These are phyloP conservation scores for Myrmecophaga tridactyla DNA, from an alignment of 2,113 vertebrate genomes.

Conservation along the genomic window DNA sequence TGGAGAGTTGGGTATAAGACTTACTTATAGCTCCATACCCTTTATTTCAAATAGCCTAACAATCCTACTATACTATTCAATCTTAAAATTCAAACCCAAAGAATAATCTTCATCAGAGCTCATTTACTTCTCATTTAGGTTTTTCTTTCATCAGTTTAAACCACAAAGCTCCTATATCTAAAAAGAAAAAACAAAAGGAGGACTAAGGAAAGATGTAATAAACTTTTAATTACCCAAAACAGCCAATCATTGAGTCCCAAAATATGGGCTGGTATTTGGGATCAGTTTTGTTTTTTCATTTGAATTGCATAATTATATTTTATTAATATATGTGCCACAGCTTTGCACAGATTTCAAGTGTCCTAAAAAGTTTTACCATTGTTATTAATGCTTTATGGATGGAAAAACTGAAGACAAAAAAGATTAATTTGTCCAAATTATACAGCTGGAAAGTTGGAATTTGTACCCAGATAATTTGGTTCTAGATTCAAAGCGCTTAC, in stretches of 20 bases:
- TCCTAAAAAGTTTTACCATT: neutral
- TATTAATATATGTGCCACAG: neutral
- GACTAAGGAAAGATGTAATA: neutral
- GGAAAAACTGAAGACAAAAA: neutral
- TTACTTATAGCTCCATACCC: neutral
- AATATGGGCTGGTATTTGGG: neutral
- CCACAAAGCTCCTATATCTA: neutral
- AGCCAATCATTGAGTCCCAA: neutral
- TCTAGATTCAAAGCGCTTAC: neutral
- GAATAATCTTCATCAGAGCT: neutral
- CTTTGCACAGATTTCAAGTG: conserved; percentile 5
- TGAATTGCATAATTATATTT: neutral
- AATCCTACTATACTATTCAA: neutral
- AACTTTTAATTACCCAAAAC: neutral
- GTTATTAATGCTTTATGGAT: neutral
- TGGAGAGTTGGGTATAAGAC: neutral
- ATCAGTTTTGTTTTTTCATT: neutral
- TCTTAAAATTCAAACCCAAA: neutral
- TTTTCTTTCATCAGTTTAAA: neutral
- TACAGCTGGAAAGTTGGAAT: neutral
- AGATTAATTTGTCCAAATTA: neutral
- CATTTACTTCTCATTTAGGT: neutral
- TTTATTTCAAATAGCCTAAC: neutral
- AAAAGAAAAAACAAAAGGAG: neutral
- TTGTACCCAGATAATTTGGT: neutral